Percentiles rank a stretch among this genome's conserved stretches.
Conservation (phyloP, 2,888 invertebrate genomes). For the Ennomos erosarius region DNA sequence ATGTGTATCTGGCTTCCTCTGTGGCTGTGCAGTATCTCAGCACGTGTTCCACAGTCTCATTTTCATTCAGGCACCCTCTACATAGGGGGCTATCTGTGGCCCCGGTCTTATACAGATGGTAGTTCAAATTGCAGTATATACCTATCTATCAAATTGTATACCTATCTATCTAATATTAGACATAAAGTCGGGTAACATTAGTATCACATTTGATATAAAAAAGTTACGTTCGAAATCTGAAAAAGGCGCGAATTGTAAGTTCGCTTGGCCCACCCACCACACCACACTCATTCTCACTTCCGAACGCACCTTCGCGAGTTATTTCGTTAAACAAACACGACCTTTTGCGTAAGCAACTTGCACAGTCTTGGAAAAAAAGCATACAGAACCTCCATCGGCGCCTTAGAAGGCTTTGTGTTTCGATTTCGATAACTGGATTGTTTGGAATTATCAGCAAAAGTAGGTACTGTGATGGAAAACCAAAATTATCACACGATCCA, state of each 20-base stretch:
- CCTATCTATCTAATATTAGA: too few relatives aligned
- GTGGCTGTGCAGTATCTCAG: too few relatives aligned
- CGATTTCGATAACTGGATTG: not conserved
- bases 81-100: too few relatives aligned
- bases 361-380: constrained; percentile 18
- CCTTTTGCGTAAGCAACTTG: constrained; percentile 44
- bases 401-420: constrained; percentile 18
- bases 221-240: constrained; percentile 22
- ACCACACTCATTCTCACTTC: constrained; percentile 53
- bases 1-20: too few relatives aligned
- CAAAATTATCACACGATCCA: too few relatives aligned
- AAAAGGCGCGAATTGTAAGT: constrained; percentile 29
- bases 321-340: constrained; percentile 50
- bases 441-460: not conserved
- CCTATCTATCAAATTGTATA: too few relatives aligned
- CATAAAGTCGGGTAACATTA: too few relatives aligned
- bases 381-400: constrained; percentile 29
- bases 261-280: constrained; percentile 56
- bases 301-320: constrained; percentile 40
- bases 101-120: too few relatives aligned
- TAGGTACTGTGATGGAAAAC: not conserved
- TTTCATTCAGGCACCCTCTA: too few relatives aligned
- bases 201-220: constrained; percentile 5
- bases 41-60: too few relatives aligned
- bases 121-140: too few relatives aligned